These are phyloP conservation scores for Scelioninae gen. 1 DNA, from an alignment of 2,888 invertebrate species.

Conservation along the genomic window DNA sequence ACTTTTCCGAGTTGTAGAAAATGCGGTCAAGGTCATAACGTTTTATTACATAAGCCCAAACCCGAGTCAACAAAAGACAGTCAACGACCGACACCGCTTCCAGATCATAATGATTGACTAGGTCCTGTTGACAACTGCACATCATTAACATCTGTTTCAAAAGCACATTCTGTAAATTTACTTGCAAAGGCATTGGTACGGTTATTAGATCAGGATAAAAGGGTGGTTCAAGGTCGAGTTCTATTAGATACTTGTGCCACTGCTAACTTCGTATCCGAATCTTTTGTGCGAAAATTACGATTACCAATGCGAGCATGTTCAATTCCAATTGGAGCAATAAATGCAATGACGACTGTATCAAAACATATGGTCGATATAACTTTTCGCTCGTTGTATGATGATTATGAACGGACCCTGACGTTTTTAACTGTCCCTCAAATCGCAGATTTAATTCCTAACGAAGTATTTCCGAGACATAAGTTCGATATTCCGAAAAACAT, in stretches of 20 bases:
- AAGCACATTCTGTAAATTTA: background rate
- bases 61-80: background rate
- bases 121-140: no score
- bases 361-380: background rate
- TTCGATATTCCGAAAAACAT: conserved; percentile 52
- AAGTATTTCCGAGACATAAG: conserved; percentile 23
- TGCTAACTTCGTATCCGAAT: conserved; percentile 5
- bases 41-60: background rate
- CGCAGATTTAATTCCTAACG: background rate
- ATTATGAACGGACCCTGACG: background rate
- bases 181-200: no score
- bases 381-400: conserved; percentile 9
- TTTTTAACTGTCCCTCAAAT: conserved; percentile 11
- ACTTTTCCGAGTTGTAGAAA: background rate
- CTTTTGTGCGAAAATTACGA: background rate
- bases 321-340: background rate
- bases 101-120: background rate
- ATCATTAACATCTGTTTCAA: no score
- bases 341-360: background rate
- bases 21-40: background rate
- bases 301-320: conserved; percentile 2
- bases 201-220: background rate
- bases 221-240: background rate
- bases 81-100: background rate
- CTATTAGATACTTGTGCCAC: conserved; percentile 27